A percentile compares a stretch with the other conserved stretches of the same genome.
phyloP scores from a whole-genome alignment of 2,113 vertebrate species.

The Pygoscelis antarcticus region DNA sequence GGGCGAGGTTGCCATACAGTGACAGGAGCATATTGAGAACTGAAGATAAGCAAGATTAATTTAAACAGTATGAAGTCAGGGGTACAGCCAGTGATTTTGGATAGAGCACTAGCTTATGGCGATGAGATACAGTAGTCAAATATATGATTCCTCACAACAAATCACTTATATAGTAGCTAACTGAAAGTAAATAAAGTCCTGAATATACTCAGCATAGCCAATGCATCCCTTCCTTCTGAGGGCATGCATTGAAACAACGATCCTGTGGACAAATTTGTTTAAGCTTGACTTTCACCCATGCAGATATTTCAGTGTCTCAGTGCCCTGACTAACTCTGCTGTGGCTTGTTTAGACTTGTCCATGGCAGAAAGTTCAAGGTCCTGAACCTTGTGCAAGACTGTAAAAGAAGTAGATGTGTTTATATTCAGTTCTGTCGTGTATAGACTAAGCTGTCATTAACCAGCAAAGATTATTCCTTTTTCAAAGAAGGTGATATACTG shows the following conservation, averaged over 20 bases:
- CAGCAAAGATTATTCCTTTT: background rate
- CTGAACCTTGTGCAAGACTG: background rate
- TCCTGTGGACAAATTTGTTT: background rate
- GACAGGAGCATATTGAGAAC: background rate
- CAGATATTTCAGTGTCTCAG: background rate
- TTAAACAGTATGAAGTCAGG: background rate
- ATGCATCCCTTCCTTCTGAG: background rate
- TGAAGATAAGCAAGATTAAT: background rate
- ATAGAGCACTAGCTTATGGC: background rate
- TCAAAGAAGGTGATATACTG: background rate
- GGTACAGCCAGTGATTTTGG: background rate
- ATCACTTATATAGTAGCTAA: background rate
- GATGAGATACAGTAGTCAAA: background rate
- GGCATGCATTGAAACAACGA: rapidly evolving
- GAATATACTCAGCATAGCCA: background rate
- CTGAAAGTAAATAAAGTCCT: background rate
- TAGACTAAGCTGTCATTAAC: background rate
- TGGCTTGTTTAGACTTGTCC: background rate
- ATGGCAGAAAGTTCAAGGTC: background rate
- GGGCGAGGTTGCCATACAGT: background rate
- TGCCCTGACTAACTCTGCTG: background rate
- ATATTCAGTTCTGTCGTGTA: background rate
- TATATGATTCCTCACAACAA: background rate
- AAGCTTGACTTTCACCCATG: background rate
- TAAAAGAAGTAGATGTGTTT: background rate